Percentiles rank a stretch among this genome's conserved stretches.
These are phyloP conservation scores for Anneissia japonica DNA, from an alignment of 35 echinoderm and acorn worm species.

Conservation along the genomic window DNA sequence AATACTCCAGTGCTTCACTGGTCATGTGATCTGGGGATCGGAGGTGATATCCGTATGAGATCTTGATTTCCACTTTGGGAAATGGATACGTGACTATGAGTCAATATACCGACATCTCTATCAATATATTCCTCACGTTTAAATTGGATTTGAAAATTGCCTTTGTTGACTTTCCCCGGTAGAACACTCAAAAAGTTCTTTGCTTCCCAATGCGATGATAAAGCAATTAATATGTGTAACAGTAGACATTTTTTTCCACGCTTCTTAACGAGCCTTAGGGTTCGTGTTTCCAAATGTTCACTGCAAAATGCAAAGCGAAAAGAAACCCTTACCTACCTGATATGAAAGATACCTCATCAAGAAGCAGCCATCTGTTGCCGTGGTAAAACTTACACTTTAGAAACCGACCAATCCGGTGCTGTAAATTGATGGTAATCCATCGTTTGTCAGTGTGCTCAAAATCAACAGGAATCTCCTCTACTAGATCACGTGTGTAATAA, in stretches of 20 bases:
- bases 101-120: background rate
- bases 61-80: background rate
- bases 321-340: slow-evolving; percentile 75
- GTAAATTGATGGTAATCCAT: slow-evolving; percentile 70
- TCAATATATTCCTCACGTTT: background rate
- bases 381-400: slow-evolving; percentile 58
- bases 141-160: background rate
- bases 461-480: slow-evolving; percentile 31
- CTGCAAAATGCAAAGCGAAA: background rate
- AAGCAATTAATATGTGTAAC: background rate
- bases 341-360: slow-evolving; percentile 76
- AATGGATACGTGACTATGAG: background rate
- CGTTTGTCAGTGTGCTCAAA: slow-evolving; percentile 55
- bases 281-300: background rate
- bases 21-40: background rate
- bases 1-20: too few relatives aligned
- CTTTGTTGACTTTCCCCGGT: background rate
- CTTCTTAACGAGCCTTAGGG: background rate
- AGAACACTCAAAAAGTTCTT: background rate
- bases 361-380: slow-evolving; percentile 65
- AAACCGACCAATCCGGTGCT: slow-evolving; percentile 64
- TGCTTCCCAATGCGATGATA: background rate
- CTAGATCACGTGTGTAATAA: slow-evolving; percentile 36
- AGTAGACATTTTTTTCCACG: background rate
- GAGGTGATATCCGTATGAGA: background rate